A percentile compares a stretch with the other conserved stretches of the same genome.
Conservation (phyloP, 2,113 vertebrate genomes). For the Cebus imitator region DNA sequence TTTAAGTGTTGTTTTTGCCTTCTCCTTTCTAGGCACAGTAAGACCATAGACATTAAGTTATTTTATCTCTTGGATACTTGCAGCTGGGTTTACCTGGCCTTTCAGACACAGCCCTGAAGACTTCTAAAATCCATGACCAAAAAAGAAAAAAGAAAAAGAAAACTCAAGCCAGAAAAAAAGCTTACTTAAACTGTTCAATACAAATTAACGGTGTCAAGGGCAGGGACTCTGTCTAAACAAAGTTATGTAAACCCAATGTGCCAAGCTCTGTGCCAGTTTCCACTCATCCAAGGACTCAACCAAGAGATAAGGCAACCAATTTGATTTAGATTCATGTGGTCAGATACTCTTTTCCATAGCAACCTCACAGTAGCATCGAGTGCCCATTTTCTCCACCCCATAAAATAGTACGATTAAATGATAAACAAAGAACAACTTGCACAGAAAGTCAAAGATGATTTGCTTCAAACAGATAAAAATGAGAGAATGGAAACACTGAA, state of each 20-base stretch:
- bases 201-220: constrained; percentile 12
- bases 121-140: constrained; percentile 33
- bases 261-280: background rate
- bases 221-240: constrained; percentile 11
- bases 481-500: constrained; percentile 47
- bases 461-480: constrained; percentile 66
- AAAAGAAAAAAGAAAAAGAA: constrained; percentile 23
- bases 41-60: constrained; percentile 29
- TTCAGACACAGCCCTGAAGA: constrained; percentile 31
- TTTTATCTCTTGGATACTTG: constrained; percentile 39
- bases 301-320: constrained; percentile 50
- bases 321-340: constrained; percentile 41
- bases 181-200: constrained; percentile 23
- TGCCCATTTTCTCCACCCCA: constrained; percentile 53
- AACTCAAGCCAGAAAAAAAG: constrained; percentile 43
- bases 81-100: constrained; percentile 39
- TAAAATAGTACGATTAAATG: constrained; percentile 57
- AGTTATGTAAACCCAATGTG: constrained; percentile 35
- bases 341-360: constrained; percentile 51
- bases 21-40: constrained; percentile 28
- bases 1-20: constrained; percentile 39
- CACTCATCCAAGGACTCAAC: constrained; percentile 30
- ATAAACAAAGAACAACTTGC: constrained; percentile 66
- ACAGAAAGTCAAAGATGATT: constrained; percentile 57
- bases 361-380: constrained; percentile 39